phyloP scores from a whole-genome alignment of 2,888 invertebrate species.

The Steinernema carpocapsae region DNA sequence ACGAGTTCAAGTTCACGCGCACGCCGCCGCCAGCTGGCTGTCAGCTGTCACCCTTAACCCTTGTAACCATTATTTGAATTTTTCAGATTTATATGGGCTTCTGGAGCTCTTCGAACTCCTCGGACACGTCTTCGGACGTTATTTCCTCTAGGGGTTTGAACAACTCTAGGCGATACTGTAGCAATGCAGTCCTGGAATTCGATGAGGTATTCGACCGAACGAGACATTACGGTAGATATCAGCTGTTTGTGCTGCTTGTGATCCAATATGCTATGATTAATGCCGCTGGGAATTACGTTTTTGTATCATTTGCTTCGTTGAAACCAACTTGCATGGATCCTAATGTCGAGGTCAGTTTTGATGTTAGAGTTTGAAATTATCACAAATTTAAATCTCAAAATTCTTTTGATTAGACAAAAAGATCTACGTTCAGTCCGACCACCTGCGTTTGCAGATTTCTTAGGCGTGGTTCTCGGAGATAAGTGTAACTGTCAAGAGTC shows the following conservation, averaged over 20 bases:
- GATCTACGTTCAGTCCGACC: background rate
- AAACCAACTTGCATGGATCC: conserved; percentile 40
- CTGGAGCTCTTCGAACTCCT: conserved; percentile 1
- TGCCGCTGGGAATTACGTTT: conserved; percentile 50
- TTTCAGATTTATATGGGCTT: conserved; percentile 20
- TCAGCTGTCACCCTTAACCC: conserved; percentile 1
- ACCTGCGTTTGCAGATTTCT: no score
- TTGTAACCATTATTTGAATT: no score
- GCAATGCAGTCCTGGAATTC: conserved; percentile 37
- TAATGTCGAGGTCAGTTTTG: background rate
- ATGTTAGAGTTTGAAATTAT: no score
- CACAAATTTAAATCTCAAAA: no score
- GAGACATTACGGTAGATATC: conserved; percentile 47
- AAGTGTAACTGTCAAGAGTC: no score
- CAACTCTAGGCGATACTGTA: conserved; percentile 1
- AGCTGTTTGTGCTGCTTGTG: conserved; percentile 45
- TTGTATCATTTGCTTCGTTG: conserved; percentile 48
- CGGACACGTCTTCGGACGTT: background rate
- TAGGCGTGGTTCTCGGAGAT: no score
- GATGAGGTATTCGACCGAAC: conserved; percentile 48
- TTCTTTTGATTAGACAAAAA: background rate
- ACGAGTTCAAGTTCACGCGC: conserved; percentile 30
- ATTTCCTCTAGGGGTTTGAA: background rate
- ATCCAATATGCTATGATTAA: conserved; percentile 52
- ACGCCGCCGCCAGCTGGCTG: background rate